Evolutionary conservation across 2,797 vertebrate genomes (phyloP), one percentile per base, ranked within the genome.

Genomic region (Tadarida brasiliensis): DNA sequence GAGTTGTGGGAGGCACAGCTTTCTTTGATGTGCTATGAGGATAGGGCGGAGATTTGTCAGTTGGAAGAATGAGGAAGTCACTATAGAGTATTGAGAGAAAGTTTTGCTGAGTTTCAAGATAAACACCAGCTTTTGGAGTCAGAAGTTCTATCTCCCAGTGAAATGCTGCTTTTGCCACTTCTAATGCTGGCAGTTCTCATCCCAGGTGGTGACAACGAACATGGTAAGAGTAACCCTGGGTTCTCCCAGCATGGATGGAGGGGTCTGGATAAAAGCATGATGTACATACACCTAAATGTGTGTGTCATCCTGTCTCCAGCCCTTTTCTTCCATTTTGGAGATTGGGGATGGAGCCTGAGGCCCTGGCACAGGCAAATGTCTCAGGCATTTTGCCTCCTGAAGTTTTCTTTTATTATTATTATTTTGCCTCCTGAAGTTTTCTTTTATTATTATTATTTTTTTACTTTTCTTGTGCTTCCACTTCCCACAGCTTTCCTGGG

Each of bases 11-110:
- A 81, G 44, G 63, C 9, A n/a, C 54, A 4, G 33, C 35, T 47
- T 87, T 68, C 65, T 74, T 26, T 63, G 33, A 26, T 14, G 57
- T 19, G 5, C 17, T 44, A 4, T 19, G 51, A 35, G 28, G 3
- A 35, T 7, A 56, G 87, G 47, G 68, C 57, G 30, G 63, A 76
- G 35, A n/a, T 44, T 19, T 47, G 65, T 33, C 80, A 47, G 68
- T 30, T 83, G 39, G 11, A 59, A 80, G 33, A 87, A 59, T 82
- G 87, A 95, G 93, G 73, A 92, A 96, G 88, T 87, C 24, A 47
- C 39, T 14, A 1, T 7, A 12, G 8, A 22, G 33, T 8, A 20
- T 5, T 59, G 76, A 88, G 67, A 11, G 12, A 68, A 86, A 10
- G n/a, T 5, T 19, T 49, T 68, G 51, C 92, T 54, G 73, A 76